phyloP scores from a whole-genome alignment of 1,140 invertebrate species.

The Drosophila melanica region DNA sequence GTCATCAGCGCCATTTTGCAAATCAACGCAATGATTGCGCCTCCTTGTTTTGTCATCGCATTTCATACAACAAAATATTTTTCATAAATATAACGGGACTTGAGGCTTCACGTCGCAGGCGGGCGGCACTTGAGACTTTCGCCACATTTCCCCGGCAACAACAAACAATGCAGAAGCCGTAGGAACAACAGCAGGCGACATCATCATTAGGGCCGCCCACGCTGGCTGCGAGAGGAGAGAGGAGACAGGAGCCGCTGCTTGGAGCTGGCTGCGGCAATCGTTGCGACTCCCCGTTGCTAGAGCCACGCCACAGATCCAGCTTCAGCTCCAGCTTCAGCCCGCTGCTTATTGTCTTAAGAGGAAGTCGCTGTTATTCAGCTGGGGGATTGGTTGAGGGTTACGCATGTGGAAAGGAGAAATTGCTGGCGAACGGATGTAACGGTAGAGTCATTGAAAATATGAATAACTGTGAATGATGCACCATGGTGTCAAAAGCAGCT shows the following conservation, averaged over 20 bases:
- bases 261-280: constrained; percentile 36
- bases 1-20: constrained; percentile 80
- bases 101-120: neutral
- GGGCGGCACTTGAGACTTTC: constrained; percentile 73
- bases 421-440: constrained; percentile 35
- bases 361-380: constrained; percentile 22
- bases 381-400: constrained; percentile 51
- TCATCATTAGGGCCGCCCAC: constrained; percentile 79
- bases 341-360: constrained; percentile 77
- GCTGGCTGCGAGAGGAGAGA: constrained; percentile 27
- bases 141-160: constrained; percentile 70
- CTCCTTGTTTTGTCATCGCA: constrained; percentile 61
- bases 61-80: constrained; percentile 55
- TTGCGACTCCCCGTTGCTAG: constrained; percentile 67
- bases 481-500: constrained; percentile 12
- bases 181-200: constrained; percentile 36
- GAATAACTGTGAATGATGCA: constrained; percentile 31
- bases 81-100: constrained; percentile 71
- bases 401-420: constrained; percentile 37
- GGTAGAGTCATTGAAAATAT: constrained; percentile 24
- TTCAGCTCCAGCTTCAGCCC: constrained; percentile 17
- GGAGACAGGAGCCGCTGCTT: constrained; percentile 10
- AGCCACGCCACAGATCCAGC: constrained; percentile 23
- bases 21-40: constrained; percentile 80
- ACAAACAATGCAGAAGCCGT: constrained; percentile 61